Evolutionary conservation across 2,797 vertebrate species (phyloP).

Genomic region (Psittacula echo): DNA sequence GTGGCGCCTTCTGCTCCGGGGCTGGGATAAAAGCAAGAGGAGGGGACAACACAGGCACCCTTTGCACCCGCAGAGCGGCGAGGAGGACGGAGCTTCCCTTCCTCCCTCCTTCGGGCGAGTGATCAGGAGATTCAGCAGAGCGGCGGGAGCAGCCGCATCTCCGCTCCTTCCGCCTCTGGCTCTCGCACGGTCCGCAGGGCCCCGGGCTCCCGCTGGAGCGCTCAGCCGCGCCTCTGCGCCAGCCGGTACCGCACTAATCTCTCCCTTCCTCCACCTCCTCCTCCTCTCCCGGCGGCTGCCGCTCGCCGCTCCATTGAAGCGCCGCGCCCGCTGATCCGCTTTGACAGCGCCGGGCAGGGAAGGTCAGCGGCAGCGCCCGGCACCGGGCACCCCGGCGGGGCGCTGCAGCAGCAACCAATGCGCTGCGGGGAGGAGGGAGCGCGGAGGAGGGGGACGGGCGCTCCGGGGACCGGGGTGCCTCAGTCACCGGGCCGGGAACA

Average conservation of each 20-base stretch:
- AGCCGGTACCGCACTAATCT: constrained; percentile 38
- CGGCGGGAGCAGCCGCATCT: background rate
- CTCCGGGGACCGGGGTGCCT: background rate
- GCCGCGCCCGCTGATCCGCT: constrained; percentile 15
- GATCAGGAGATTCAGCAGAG: background rate
- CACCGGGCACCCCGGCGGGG: background rate
- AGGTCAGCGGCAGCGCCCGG: background rate
- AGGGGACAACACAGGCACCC: constrained; percentile 6
- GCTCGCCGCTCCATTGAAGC: constrained; percentile 32
- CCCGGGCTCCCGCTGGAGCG: constrained; percentile 24
- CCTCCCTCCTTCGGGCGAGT: background rate
- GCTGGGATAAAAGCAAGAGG: constrained; percentile 40
- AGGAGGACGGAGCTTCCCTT: background rate
- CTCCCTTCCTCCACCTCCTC: constrained; percentile 30
- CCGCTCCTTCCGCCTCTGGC: constrained; percentile 21
- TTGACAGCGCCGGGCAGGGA: background rate
- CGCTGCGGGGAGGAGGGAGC: background rate
- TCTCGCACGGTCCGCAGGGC: background rate
- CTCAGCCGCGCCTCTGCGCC: constrained; percentile 55
- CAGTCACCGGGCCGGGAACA: accelerated
- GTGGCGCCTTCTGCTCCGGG: constrained; percentile 49
- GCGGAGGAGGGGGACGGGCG: background rate
- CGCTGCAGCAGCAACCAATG: background rate
- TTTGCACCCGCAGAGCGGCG: background rate
- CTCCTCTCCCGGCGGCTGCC: background rate